phyloP scores from a whole-genome alignment of 2,113 vertebrate species.

The Polypterus senegalus region DNA sequence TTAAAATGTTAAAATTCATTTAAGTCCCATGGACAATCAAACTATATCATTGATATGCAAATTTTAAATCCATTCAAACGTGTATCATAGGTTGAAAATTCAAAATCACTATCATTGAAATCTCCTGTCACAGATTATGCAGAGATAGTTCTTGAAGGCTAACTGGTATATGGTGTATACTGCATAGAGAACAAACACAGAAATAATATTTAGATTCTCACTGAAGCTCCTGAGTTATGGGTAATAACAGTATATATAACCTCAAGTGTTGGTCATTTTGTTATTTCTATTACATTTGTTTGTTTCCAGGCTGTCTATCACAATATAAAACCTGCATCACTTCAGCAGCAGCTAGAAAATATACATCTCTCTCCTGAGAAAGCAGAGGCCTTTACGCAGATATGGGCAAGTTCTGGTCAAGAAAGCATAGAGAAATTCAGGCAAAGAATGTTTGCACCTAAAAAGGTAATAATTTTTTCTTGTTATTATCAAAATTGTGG shows the following conservation, averaged over 20 bases:
- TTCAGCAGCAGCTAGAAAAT: constrained; percentile 75
- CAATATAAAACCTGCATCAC: constrained; percentile 62
- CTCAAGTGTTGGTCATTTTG: background rate
- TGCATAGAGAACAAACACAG: no score
- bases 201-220: background rate
- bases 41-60: no score
- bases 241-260: background rate
- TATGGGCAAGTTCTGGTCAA: constrained; percentile 67
- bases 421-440: constrained; percentile 79
- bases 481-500: no score
- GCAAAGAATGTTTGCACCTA: constrained; percentile 69
- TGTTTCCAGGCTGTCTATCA: constrained; percentile 75
- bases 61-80: no score
- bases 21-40: no score
- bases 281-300: constrained; percentile 6
- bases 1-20: no score
- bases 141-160: no score
- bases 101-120: no score
- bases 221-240: background rate
- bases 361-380: constrained; percentile 65
- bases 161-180: no score
- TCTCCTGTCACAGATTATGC: no score
- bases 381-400: constrained; percentile 64
- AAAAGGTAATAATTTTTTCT: constrained; percentile 58
- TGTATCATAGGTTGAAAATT: no score